phyloP scores from a whole-genome alignment of 2,888 invertebrate genomes.

The Celastrina argiolus region DNA sequence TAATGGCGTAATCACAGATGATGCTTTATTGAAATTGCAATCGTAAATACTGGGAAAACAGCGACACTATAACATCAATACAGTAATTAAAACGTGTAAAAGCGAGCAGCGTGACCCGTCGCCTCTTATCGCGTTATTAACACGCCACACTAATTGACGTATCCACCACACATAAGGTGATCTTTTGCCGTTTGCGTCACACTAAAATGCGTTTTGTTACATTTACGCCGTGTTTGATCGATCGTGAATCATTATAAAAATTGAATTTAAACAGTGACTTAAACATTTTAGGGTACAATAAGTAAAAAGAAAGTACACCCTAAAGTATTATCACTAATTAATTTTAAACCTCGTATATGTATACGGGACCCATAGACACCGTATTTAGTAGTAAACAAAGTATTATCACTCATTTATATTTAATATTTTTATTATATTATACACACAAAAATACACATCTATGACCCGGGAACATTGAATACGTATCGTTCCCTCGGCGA shows the following conservation, averaged over 20 bases:
- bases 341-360: no score
- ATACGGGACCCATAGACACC: no score
- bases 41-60: not conserved
- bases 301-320: no score
- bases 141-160: constrained; percentile 11
- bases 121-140: constrained; percentile 11
- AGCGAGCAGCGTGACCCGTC: not conserved
- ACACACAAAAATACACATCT: no score
- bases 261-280: no score
- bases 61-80: not conserved
- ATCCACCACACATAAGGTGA: constrained; percentile 21
- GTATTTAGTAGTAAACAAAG: no score
- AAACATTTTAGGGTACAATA: no score
- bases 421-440: no score
- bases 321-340: no score
- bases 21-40: not conserved
- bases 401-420: no score
- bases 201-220: constrained; percentile 5
- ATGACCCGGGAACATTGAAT: no score
- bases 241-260: not conserved
- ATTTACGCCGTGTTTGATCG: not conserved
- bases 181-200: constrained; percentile 11
- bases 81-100: constrained; percentile 5
- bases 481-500: no score
- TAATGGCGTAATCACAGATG: not conserved